Conservation (phyloP, 2,888 invertebrate species). For the Apodemia mormo region DNA sequence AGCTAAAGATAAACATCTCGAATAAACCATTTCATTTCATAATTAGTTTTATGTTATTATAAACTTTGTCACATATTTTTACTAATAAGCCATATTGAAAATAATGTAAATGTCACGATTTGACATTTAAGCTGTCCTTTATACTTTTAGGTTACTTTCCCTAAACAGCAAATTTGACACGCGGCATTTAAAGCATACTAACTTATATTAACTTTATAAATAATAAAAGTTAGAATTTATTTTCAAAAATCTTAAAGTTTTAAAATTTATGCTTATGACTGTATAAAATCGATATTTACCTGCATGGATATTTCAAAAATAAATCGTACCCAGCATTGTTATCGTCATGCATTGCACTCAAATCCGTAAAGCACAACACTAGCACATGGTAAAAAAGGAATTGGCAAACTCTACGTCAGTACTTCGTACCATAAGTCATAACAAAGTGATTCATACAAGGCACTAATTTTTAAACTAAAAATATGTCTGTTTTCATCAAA, state of each 20-base stretch:
- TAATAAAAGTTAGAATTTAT: neutral
- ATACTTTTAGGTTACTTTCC: constrained; percentile 48
- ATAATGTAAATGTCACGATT: constrained; percentile 45
- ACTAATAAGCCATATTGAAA: neutral
- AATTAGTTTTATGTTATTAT: neutral
- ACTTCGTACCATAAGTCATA: neutral
- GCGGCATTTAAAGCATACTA: neutral
- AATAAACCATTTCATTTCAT: too few relatives aligned
- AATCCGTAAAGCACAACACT: constrained; percentile 43
- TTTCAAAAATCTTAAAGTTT: constrained; percentile 7
- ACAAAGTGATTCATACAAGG: neutral
- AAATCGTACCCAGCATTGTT: constrained; percentile 43
- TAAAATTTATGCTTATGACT: constrained; percentile 1
- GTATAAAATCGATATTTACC: constrained; percentile 47
- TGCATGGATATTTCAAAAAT: constrained; percentile 60
- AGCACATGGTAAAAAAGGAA: constrained; percentile 39
- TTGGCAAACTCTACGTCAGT: constrained; percentile 19
- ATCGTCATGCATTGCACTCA: constrained; percentile 54
- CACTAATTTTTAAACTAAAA: constrained; percentile 48
- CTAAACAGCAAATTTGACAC: constrained; percentile 33
- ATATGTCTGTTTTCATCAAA: constrained; percentile 77
- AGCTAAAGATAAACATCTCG: too few relatives aligned
- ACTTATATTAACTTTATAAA: neutral
- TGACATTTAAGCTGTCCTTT: constrained; percentile 50
- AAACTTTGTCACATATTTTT: neutral